These are phyloP conservation scores for Steinernema carpocapsae DNA, from an alignment of 2,888 invertebrate species.

Conservation along the genomic window DNA sequence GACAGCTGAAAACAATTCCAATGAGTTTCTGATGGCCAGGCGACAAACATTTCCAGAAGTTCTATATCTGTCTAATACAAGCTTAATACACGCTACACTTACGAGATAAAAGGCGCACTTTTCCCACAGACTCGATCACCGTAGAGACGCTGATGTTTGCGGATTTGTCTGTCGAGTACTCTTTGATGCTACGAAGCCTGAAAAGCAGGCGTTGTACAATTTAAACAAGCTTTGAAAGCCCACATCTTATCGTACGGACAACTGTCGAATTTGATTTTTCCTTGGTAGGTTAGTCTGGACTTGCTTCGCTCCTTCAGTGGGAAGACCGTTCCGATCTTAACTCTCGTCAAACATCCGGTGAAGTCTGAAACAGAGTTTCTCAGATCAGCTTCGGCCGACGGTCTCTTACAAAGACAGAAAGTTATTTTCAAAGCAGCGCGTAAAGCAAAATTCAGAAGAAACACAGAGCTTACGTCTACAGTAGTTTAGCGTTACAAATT, in stretches of 20 bases:
- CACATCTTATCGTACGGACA: slow-evolving; percentile 61
- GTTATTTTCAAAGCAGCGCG: no score
- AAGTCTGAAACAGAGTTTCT: slow-evolving; percentile 51
- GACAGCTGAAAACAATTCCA: slow-evolving; percentile 48
- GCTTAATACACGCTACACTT: no score
- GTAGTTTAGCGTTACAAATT: no score
- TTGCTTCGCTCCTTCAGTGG: slow-evolving; percentile 62
- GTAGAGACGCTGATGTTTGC: slow-evolving; percentile 24
- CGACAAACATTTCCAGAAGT: no score
- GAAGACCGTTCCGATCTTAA: slow-evolving; percentile 63
- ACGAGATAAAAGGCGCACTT: slow-evolving; percentile 48
- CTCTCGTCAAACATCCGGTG: slow-evolving; percentile 63
- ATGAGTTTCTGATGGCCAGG: neutral
- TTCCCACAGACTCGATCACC: slow-evolving; percentile 17
- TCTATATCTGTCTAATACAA: no score
- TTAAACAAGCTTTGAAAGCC: slow-evolving; percentile 37
- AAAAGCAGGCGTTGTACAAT: neutral
- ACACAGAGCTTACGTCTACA: no score
- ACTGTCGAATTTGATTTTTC: slow-evolving; percentile 59
- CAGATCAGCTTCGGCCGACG: no score
- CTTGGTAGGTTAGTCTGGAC: slow-evolving; percentile 59
- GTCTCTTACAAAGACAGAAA: no score
- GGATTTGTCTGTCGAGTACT: slow-evolving; percentile 35
- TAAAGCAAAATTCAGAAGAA: no score
- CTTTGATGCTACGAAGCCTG: slow-evolving; percentile 15